Conservation (phyloP, 2,888 invertebrate genomes). For the Drosophila cognata region DNA sequence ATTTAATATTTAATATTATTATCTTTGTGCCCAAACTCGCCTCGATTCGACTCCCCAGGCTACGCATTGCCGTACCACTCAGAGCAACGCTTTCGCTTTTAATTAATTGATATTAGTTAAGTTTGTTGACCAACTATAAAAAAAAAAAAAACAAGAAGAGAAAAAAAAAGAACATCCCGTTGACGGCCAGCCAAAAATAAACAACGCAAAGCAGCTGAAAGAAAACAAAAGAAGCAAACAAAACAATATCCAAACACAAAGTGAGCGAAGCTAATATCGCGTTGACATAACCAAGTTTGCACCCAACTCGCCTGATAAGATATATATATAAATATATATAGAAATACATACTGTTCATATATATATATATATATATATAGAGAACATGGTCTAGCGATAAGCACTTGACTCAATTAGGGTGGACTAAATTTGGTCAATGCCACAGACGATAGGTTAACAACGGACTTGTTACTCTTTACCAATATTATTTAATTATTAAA, state of each 20-base stretch:
- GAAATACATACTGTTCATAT: neutral
- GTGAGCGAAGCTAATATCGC: slow-evolving; percentile 22
- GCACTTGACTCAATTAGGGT: slow-evolving; percentile 59
- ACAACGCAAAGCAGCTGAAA: slow-evolving; percentile 30
- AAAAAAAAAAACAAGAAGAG: neutral
- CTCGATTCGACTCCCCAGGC: neutral
- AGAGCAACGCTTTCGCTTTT: slow-evolving; percentile 67
- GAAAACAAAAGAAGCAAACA: slow-evolving; percentile 22
- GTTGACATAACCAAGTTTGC: slow-evolving; percentile 63
- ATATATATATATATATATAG: neutral
- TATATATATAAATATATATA: slow-evolving; percentile 15
- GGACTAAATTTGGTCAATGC: slow-evolving; percentile 68
- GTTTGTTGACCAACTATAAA: slow-evolving; percentile 44
- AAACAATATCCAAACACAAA: slow-evolving; percentile 20
- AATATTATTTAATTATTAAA: slow-evolving; percentile 1
- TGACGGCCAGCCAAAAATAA: slow-evolving; percentile 33
- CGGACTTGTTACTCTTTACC: neutral
- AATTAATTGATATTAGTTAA: slow-evolving; percentile 69
- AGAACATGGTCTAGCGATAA: slow-evolving; percentile 50
- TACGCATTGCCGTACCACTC: neutral
- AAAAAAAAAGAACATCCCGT: slow-evolving; percentile 21
- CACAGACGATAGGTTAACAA: slow-evolving; percentile 10
- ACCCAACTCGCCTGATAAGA: slow-evolving; percentile 62
- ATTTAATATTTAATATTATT: slow-evolving; percentile 68
- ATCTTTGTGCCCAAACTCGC: slow-evolving; percentile 19